These are phyloP conservation scores for Paracentrotus lividus DNA, from an alignment of 53 echinoderm and acorn worm genomes.

Conservation along the genomic window DNA sequence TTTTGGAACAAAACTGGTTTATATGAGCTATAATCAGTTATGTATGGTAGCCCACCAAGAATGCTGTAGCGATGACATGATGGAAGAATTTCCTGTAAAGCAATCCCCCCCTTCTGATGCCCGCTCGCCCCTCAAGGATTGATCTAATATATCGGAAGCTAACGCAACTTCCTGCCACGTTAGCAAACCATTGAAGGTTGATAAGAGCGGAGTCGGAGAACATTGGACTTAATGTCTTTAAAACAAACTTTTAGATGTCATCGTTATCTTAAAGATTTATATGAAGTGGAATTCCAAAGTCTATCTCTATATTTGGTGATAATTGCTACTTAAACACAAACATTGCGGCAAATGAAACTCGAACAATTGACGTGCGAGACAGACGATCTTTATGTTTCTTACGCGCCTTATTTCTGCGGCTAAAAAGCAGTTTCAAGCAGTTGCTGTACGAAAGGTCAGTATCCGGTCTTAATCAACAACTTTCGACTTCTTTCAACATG, in stretches of 20 bases:
- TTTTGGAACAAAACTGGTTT: too few species aligned
- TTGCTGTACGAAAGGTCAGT: not conserved
- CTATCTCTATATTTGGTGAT: not conserved
- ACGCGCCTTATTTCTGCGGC: not conserved
- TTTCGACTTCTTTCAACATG: slow-evolving; percentile 22
- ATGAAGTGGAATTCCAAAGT: slow-evolving; percentile 9
- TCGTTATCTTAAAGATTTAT: not conserved
- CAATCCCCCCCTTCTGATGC: not conserved
- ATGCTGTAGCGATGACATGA: too few species aligned
- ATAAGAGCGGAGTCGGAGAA: not conserved
- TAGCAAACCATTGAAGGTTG: not conserved
- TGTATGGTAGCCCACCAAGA: too few species aligned
- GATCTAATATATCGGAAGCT: too few species aligned
- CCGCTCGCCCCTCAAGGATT: not conserved
- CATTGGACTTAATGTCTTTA: not conserved
- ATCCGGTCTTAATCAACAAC: not conserved
- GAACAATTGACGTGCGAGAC: not conserved
- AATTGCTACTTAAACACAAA: slow-evolving; percentile 1
- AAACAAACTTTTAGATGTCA: not conserved
- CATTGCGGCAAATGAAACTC: not conserved
- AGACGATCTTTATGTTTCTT: not conserved
- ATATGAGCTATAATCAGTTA: too few species aligned
- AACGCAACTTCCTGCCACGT: not conserved
- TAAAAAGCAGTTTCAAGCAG: not conserved
- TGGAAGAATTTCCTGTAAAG: not conserved